These are phyloP conservation scores for Drosophila seguyi DNA, from an alignment of 1,140 invertebrate genomes.

Conservation along the genomic window DNA sequence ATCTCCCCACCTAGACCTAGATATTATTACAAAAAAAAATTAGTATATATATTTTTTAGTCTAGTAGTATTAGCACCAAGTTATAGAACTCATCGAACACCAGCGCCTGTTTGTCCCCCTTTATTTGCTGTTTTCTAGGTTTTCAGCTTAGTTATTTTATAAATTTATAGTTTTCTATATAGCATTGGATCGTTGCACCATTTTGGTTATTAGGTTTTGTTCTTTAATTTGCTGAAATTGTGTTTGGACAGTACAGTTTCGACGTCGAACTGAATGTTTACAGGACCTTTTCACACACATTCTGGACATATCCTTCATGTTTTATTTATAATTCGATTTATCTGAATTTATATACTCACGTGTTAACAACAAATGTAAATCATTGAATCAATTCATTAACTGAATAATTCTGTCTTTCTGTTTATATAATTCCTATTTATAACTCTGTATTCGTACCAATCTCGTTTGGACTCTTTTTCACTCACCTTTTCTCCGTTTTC, in stretches of 20 bases:
- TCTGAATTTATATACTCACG: not conserved
- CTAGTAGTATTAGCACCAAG: not conserved
- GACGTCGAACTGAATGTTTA: constrained; percentile 8
- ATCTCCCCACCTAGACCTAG: constrained; percentile 38
- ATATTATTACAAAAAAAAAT: not conserved
- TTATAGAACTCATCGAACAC: constrained; percentile 24
- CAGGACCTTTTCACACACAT: not conserved
- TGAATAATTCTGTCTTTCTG: not conserved
- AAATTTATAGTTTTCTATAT: not conserved
- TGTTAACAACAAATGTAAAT: constrained; percentile 3
- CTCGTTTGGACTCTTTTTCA: not conserved
- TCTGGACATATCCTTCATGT: constrained; percentile 14
- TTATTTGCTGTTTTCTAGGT: not conserved
- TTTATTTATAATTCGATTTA: constrained; percentile 17
- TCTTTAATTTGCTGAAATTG: not conserved
- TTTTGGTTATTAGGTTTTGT: constrained; percentile 4
- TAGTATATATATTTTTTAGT: not conserved
- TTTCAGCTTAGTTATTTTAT: not conserved
- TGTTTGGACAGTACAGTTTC: constrained; percentile 15
- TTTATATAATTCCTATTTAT: not conserved
- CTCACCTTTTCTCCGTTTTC: not conserved
- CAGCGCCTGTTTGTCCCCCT: constrained; percentile 7
- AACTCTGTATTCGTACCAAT: not conserved
- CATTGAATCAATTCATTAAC: not conserved
- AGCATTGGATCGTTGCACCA: not conserved